Evolutionary conservation across 2,113 vertebrate species (phyloP), one percentile per base, ranked within the genome.

Genomic region (Xiphophorus hellerii): DNA sequence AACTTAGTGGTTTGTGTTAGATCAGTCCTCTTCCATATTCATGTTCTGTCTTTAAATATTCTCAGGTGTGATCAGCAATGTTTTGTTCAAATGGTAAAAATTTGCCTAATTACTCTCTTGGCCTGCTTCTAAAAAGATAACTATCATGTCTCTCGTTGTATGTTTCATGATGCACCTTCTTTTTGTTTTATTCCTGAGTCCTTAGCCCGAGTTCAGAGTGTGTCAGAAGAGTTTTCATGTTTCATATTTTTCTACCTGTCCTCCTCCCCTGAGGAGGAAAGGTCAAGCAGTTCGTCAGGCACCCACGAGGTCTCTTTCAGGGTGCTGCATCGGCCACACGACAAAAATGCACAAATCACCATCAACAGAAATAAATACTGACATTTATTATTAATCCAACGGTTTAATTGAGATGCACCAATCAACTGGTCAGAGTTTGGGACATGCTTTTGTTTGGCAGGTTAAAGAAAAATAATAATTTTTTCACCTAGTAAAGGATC

Each of bases 211-310:
- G 33, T 62, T 39, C 29, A 83, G 87, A 85, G 82, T 69, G 82
- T 69, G 62, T 84, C 83, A 77, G 30, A 61, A 62, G 74, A 80
- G 71, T 77, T 87, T 71, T 28, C 44, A 15, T 71, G 48, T 44
- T 44, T 72, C 8, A 31, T 65, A 65, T 82, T 74, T 77, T 83
- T 88, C 84, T 93, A 93, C 90, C 89, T 89, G 78, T 86, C 92
- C 84, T 92, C 92, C 85, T 84, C 85, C 82, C 10, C 0, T 85
- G 92, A 92, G 85, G 93, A 93, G 88, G 86, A 87, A 84, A 94
- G 80, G 87, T 94, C 92, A 78, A 93, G 88, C 76, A 94, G 67
- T 64, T 92, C 76, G 13, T 93, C 86, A 78, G 90, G 58, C 74
- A 93, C 82, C 93, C 92, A 91, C 44, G 66, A 6, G 54, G 81